Evolutionary conservation across 2,113 vertebrate genomes (phyloP), one percentile per base, ranked within the genome.

Genomic region (Zosterops lateralis): DNA sequence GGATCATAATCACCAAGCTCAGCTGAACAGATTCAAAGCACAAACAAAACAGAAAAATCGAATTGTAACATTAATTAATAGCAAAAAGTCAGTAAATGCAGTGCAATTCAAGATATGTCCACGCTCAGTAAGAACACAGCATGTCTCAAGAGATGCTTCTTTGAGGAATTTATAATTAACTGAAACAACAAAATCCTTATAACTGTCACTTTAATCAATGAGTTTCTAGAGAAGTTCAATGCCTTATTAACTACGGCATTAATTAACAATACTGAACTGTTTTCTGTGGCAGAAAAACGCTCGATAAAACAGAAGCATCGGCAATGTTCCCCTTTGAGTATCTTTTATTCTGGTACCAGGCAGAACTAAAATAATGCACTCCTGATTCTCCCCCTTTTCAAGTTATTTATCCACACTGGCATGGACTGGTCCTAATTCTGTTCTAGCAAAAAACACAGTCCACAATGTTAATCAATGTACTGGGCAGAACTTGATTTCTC

Each of bases 1-100:
- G 98, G 98, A 92, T 99, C 98, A 6, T 98, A 99, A 97, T 99
- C 99, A 75, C 99, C 99, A 24, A 99, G 97, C 90, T 99, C 99
- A 97, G 99, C 99, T 99, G 90, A 79, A 89, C 4, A 96, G 19
- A 87, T 75, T n/a, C 32, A 20, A 95, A 93, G 95, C 71, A 53
- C 4, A 93, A 95, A 66, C 40, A 65, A 87, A 87, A 77, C 32
- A 82, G 17, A 92, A 71, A 62, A 85, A 60, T 21, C 16, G 2
- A 81, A 42, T 47, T 88, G 9, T 9, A 48, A 48, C 3, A 20
- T 58, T 61, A 86, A n/a, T n/a, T 72, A 58, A 66, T 47, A 34
- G 7, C 6, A 12, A 54, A 77, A 67, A 18, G 38, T 38, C 38
- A 58, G 6, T 51, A 72, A 88, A 83, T 32, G 53, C 14, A 62